A percentile compares a stretch with the other conserved stretches of the same genome.
phyloP scores from a whole-genome alignment of 2,888 invertebrate genomes.

The Tuta absoluta region DNA sequence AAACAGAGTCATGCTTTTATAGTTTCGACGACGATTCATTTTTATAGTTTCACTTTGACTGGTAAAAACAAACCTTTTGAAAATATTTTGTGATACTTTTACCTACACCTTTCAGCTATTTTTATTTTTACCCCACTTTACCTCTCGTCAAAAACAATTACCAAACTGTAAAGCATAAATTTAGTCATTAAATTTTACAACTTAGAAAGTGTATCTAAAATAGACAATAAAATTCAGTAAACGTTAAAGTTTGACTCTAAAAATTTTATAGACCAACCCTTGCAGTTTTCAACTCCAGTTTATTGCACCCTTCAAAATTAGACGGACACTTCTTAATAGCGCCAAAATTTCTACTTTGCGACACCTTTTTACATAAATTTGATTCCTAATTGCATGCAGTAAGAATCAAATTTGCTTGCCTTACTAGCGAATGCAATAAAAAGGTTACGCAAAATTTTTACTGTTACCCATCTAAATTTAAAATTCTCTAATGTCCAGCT shows the following conservation, averaged over 20 bases:
- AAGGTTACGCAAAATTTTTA: not conserved
- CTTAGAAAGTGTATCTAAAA: slow-evolving; percentile 19
- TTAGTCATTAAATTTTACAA: not conserved
- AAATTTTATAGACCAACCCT: slow-evolving; percentile 40
- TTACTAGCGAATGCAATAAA: not conserved
- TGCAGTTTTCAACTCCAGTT: slow-evolving; percentile 43
- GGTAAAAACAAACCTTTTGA: too few relatives aligned
- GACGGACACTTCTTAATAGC: slow-evolving; percentile 63
- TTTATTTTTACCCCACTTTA: not conserved
- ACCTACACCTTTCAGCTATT: too few relatives aligned
- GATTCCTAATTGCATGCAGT: not conserved
- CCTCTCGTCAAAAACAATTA: slow-evolving; percentile 1
- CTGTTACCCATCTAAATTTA: not conserved
- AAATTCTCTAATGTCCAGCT: slow-evolving; percentile 11
- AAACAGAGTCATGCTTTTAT: too few relatives aligned
- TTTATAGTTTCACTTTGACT: too few relatives aligned
- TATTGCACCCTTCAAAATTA: slow-evolving; percentile 63
- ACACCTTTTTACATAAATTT: not conserved
- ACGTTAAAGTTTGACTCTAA: slow-evolving; percentile 41
- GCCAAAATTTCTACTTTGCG: slow-evolving; percentile 31
- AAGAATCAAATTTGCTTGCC: slow-evolving; percentile 6
- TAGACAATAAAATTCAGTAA: slow-evolving; percentile 32
- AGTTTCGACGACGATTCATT: too few relatives aligned
- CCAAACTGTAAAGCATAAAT: slow-evolving; percentile 3
- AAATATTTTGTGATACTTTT: too few relatives aligned